phyloP scores from a whole-genome alignment of 2,888 invertebrate genomes.

The Gandaritis pyraliata region DNA sequence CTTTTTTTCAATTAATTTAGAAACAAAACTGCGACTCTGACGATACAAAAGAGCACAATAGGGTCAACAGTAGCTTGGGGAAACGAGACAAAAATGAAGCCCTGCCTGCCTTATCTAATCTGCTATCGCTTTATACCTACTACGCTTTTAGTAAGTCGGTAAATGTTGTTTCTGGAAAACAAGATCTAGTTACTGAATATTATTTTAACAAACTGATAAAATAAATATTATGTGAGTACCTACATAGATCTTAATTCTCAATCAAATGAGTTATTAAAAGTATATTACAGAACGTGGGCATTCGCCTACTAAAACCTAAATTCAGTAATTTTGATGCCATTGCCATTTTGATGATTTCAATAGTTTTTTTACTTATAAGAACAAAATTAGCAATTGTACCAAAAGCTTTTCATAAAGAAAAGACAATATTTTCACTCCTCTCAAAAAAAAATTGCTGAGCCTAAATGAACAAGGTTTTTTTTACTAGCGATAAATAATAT shows the following conservation, averaged over 20 bases:
- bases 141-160: slow-evolving; percentile 25
- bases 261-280: too few relatives aligned
- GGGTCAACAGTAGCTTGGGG: slow-evolving; percentile 32
- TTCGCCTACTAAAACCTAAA: too few relatives aligned
- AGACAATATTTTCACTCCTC: too few relatives aligned
- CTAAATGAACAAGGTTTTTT: slow-evolving; percentile 10
- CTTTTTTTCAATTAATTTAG: slow-evolving; percentile 62
- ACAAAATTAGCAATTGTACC: too few relatives aligned
- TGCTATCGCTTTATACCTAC: slow-evolving; percentile 28
- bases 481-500: slow-evolving; percentile 19
- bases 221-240: too few relatives aligned
- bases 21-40: slow-evolving; percentile 42
- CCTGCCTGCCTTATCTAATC: slow-evolving; percentile 28
- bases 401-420: too few relatives aligned
- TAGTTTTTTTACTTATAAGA: too few relatives aligned
- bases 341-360: too few relatives aligned
- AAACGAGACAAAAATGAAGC: slow-evolving; percentile 32
- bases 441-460: not conserved
- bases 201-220: not conserved
- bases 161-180: slow-evolving; percentile 21
- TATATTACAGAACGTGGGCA: too few relatives aligned
- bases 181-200: slow-evolving; percentile 16
- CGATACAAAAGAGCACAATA: slow-evolving; percentile 27
- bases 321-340: too few relatives aligned
- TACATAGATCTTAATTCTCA: too few relatives aligned